Percentiles rank a stretch among this genome's conserved stretches.
Evolutionary conservation across 2,888 invertebrate genomes (phyloP).

Genomic region (Lasioglossum leucozonium): DNA sequence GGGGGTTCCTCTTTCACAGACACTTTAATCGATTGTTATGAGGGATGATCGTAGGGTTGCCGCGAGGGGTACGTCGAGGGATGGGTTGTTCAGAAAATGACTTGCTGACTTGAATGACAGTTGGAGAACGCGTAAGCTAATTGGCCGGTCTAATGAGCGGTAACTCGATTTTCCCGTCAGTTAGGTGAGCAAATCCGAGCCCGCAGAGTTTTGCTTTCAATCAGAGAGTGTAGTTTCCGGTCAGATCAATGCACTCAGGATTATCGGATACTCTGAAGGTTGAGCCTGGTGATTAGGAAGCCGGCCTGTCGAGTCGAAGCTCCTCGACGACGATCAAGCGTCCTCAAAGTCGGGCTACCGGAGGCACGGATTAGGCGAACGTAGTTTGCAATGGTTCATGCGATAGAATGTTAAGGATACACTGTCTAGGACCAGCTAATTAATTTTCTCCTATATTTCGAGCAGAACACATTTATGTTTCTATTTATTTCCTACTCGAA

Average conservation of each 20-base stretch:
- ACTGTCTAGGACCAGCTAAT: background rate
- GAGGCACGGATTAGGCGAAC: background rate
- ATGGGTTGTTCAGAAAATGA: background rate
- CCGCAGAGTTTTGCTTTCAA: background rate
- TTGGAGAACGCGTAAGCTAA: background rate
- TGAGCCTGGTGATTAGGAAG: conserved; percentile 10
- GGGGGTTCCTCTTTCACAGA: no score
- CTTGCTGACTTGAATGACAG: background rate
- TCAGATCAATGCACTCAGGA: background rate
- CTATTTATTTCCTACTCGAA: background rate
- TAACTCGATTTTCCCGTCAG: background rate
- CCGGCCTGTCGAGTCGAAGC: conserved; percentile 7
- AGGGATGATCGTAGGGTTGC: background rate
- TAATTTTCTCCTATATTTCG: background rate
- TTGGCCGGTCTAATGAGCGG: background rate
- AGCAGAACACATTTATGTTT: background rate
- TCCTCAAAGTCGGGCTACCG: background rate
- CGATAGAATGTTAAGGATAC: background rate
- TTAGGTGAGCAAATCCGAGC: background rate
- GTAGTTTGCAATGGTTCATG: background rate
- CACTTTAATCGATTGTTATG: no score
- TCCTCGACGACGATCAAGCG: conserved; percentile 9
- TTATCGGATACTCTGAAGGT: conserved; percentile 2
- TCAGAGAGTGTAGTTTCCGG: background rate
- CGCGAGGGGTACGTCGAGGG: background rate